Evolutionary conservation across 2,113 vertebrate genomes (phyloP).

Genomic region (Porphyrio hochstetteri): DNA sequence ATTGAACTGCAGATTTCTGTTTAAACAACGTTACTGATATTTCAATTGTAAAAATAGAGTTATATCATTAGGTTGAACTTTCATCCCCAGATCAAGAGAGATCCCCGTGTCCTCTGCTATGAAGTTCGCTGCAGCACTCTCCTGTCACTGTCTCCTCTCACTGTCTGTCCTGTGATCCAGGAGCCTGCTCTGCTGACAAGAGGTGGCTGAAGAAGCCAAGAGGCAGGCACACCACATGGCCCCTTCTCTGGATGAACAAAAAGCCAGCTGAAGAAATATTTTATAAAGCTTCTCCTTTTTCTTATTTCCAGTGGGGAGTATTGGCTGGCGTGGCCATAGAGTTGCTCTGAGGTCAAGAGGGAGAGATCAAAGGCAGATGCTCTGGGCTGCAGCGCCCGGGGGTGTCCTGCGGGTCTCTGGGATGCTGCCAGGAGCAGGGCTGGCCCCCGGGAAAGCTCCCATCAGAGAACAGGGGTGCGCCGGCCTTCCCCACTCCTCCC

Average conservation of each 20-base stretch:
- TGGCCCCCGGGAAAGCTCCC: not conserved
- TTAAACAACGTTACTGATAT: not conserved
- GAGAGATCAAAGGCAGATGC: conserved; percentile 8
- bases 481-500: not conserved
- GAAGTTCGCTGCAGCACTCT: not conserved
- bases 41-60: not conserved
- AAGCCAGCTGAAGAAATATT: conserved; percentile 4
- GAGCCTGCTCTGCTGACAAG: not conserved
- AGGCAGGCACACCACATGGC: not conserved
- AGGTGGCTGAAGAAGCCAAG: not conserved
- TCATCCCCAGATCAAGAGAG: not conserved
- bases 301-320: not conserved
- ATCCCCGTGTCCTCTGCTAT: not conserved
- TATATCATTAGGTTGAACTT: not conserved
- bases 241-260: not conserved
- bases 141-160: not conserved
- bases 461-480: not conserved
- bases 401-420: not conserved
- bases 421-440: not conserved
- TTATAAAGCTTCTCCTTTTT: not conserved
- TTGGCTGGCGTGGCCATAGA: not conserved
- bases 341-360: not conserved
- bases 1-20: not conserved
- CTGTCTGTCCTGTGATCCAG: not conserved
- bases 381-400: not conserved